Evolutionary conservation across 2,888 invertebrate species (phyloP).

Genomic region (Drosophila paramelanica): DNA sequence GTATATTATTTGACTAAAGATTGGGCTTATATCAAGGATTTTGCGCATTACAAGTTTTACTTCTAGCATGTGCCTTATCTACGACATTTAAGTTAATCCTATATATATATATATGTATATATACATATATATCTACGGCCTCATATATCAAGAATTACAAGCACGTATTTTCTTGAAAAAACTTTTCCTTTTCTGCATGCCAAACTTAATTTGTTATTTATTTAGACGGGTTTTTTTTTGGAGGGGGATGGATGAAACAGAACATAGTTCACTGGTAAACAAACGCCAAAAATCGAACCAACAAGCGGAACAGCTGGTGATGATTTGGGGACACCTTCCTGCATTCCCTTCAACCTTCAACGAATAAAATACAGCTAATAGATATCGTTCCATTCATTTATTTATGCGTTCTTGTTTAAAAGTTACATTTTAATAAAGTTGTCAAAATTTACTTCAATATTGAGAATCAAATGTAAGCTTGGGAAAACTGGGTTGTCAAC

Average conservation of each 20-base stretch:
- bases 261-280: slow-evolving; percentile 35
- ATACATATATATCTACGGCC: neutral
- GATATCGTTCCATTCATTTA: too few species aligned
- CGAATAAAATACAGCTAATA: too few species aligned
- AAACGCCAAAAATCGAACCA: slow-evolving; percentile 64
- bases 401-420: too few species aligned
- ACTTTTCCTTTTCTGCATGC: slow-evolving; percentile 47
- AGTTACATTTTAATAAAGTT: too few species aligned
- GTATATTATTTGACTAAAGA: neutral
- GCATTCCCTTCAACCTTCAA: neutral
- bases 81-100: slow-evolving; percentile 22
- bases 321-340: neutral
- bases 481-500: neutral
- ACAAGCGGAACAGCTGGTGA: slow-evolving; percentile 50
- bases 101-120: slow-evolving; percentile 3
- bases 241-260: slow-evolving; percentile 12
- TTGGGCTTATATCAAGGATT: neutral
- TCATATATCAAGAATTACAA: neutral
- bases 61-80: slow-evolving; percentile 1
- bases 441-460: neutral
- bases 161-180: slow-evolving; percentile 20
- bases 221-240: slow-evolving; percentile 15
- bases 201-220: slow-evolving; percentile 63
- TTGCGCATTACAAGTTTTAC: neutral
- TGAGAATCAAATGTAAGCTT: slow-evolving; percentile 1